phyloP scores from a whole-genome alignment of 1,140 invertebrate genomes.

The Drosophila kurseongensis region DNA sequence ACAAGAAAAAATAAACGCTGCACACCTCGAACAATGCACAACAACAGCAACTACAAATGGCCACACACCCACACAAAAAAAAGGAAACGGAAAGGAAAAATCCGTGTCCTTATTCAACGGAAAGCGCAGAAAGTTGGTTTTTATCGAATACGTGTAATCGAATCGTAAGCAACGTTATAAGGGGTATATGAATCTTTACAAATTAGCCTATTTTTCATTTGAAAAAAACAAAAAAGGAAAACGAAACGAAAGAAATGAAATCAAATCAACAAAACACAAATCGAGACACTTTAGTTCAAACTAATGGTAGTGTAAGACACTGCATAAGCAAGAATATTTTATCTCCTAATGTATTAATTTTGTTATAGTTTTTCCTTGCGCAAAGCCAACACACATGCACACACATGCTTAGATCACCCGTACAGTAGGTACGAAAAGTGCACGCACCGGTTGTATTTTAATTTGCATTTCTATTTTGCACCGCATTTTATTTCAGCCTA shows the following conservation, averaged over 20 bases:
- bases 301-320: conserved; percentile 81
- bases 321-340: conserved; percentile 79
- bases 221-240: conserved; percentile 35
- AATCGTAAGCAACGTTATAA: conserved; percentile 70
- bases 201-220: conserved; percentile 77
- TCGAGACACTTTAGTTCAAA: conserved; percentile 82
- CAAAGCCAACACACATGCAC: conserved; percentile 32
- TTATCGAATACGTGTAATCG: conserved; percentile 76
- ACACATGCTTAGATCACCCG: conserved; percentile 40
- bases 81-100: conserved; percentile 8
- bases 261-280: conserved; percentile 50
- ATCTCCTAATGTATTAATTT: conserved; percentile 82
- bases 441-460: conserved; percentile 70
- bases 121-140: conserved; percentile 71
- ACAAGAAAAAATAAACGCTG: conserved; percentile 90
- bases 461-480: conserved; percentile 71
- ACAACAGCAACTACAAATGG: conserved; percentile 36
- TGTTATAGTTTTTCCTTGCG: conserved; percentile 75
- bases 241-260: conserved; percentile 31
- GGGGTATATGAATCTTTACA: conserved; percentile 69
- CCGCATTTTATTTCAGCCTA: conserved; percentile 56
- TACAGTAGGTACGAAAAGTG: conserved; percentile 64
- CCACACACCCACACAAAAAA: conserved; percentile 47
- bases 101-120: conserved; percentile 58
- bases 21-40: conserved; percentile 40